These are phyloP conservation scores for Harpagifer antarcticus DNA, from an alignment of 2,797 vertebrate species.

Conservation along the genomic window DNA sequence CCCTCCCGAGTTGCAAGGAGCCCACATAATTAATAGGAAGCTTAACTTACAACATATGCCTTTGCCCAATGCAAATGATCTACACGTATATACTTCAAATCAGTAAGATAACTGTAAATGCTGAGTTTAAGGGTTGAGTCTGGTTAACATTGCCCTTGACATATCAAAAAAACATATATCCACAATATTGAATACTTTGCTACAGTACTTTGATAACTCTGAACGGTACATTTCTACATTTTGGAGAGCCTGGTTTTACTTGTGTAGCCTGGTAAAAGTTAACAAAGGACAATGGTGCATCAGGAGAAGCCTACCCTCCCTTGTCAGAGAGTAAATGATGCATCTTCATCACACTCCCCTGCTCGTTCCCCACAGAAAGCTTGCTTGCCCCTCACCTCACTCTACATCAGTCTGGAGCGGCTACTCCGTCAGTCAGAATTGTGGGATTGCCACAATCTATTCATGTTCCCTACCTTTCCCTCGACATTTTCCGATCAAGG, in stretches of 20 bases:
- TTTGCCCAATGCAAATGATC: constrained; percentile 24
- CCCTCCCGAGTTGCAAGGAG: constrained; percentile 19
- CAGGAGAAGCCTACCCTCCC: not conserved
- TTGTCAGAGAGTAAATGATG: constrained; percentile 27
- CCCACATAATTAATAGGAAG: constrained; percentile 29
- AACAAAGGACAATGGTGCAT: not conserved
- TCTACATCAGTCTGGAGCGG: constrained; percentile 19
- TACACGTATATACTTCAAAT: constrained; percentile 10
- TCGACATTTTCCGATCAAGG: constrained; percentile 56
- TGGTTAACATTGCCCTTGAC: not conserved
- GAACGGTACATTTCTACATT: not conserved
- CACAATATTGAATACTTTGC: not conserved
- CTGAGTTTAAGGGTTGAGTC: not conserved
- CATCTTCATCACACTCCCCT: constrained; percentile 27
- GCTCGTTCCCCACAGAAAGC: constrained; percentile 1
- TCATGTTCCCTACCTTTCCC: constrained; percentile 19
- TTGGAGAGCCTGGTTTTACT: not conserved
- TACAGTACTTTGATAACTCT: not conserved
- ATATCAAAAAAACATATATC: not conserved
- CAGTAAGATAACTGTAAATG: not conserved
- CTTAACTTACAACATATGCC: constrained; percentile 17
- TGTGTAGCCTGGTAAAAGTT: not conserved
- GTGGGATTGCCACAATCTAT: constrained; percentile 28
- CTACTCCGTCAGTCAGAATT: constrained; percentile 21
- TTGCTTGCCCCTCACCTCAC: constrained; percentile 11